These are phyloP conservation scores for Torymus tubicola DNA, from an alignment of 2,888 invertebrate species.

Conservation along the genomic window DNA sequence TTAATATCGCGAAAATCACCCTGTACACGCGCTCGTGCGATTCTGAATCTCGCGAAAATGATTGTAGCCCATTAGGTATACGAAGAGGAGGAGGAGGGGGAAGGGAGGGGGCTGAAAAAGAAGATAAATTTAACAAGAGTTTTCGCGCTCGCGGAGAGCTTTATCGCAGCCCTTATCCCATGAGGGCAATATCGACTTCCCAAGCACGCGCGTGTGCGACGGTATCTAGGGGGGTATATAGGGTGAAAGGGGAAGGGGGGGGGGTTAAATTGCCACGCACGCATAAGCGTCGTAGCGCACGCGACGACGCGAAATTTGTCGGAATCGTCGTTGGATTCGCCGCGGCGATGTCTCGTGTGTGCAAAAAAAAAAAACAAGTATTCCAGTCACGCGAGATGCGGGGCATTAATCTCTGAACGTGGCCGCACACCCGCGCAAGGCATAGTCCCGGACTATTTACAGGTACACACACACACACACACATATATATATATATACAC, in stretches of 20 bases:
- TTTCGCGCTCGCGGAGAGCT: constrained; percentile 20
- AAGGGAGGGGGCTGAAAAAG: neutral
- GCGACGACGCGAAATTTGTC: constrained; percentile 50
- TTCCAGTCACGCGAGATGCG: constrained; percentile 66
- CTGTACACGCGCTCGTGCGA: neutral
- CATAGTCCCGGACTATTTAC: constrained; percentile 7
- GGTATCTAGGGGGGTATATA: constrained; percentile 14
- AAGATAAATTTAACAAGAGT: constrained; percentile 30
- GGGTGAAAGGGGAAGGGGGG: neutral
- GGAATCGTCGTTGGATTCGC: constrained; percentile 13
- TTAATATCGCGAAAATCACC: no score
- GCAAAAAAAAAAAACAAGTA: constrained; percentile 56
- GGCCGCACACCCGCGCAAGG: neutral
- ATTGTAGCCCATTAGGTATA: neutral
- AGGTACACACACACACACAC: neutral
- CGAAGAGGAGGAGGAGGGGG: no score
- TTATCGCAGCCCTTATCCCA: constrained; percentile 4
- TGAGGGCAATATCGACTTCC: neutral
- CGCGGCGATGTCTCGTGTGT: neutral
- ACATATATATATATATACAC: no score
- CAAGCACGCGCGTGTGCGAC: neutral
- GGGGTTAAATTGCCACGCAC: constrained; percentile 26
- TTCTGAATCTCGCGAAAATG: constrained; percentile 44
- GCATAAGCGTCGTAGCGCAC: constrained; percentile 37
- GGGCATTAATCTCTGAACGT: constrained; percentile 18